phyloP scores from a whole-genome alignment of 1,140 invertebrate genomes.

The Drosophila kepulauana region DNA sequence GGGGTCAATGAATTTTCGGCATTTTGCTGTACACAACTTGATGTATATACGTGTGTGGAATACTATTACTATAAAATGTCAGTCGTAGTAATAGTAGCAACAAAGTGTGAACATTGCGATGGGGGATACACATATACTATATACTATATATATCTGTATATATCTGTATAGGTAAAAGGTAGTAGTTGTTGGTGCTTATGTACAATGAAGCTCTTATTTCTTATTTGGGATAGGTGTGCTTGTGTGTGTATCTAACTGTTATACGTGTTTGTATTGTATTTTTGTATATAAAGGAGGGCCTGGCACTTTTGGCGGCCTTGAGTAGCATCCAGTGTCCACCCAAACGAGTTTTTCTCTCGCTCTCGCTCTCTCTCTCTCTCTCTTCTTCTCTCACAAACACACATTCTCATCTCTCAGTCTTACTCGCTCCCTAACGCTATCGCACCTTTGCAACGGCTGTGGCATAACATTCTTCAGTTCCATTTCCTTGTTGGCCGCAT shows the following conservation, averaged over 20 bases:
- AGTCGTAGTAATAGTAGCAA: constrained; percentile 14
- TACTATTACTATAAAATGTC: no score
- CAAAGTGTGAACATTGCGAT: background rate
- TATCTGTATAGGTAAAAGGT: background rate
- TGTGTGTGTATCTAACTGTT: constrained; percentile 42
- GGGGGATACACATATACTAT: background rate
- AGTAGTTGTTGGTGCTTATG: constrained; percentile 3
- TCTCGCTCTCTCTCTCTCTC: background rate
- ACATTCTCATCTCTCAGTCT: background rate
- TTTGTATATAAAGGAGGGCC: constrained; percentile 11
- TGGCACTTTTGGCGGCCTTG: constrained; percentile 49
- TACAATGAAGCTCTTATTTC: constrained; percentile 13
- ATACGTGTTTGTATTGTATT: constrained; percentile 13
- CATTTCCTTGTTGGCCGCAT: constrained; percentile 94
- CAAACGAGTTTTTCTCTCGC: background rate
- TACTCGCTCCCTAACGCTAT: background rate
- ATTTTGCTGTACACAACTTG: background rate
- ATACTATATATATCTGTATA: constrained; percentile 3
- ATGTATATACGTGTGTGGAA: no score
- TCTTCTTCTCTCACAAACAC: background rate
- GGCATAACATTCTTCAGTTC: constrained; percentile 93
- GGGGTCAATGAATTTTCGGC: constrained; percentile 6
- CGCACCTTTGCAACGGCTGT: constrained; percentile 91
- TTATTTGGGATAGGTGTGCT: constrained; percentile 12
- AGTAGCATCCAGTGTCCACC: constrained; percentile 36